phyloP scores from a whole-genome alignment of 2,113 vertebrate species.

The Colossoma macropomum region DNA sequence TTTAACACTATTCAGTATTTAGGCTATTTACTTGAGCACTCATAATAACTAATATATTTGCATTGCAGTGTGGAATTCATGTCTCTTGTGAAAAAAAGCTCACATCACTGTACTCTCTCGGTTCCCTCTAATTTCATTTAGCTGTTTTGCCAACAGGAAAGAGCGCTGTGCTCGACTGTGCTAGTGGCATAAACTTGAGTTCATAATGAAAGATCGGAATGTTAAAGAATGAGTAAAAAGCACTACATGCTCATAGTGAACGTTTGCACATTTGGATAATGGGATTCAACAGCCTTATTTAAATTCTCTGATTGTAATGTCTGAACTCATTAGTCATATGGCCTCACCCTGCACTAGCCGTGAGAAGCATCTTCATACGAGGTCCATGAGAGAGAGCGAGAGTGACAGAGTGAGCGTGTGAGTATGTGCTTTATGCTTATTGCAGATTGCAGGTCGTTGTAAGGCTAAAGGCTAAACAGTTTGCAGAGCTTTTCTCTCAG shows the following conservation, averaged over 20 bases:
- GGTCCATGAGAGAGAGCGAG: background rate
- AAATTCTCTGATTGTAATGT: background rate
- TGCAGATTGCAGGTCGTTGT: too few relatives aligned
- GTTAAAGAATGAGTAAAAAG: background rate
- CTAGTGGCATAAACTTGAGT: background rate
- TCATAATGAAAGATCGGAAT: background rate
- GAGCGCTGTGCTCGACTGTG: background rate
- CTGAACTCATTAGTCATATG: background rate
- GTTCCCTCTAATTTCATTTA: background rate
- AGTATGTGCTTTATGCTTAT: background rate
- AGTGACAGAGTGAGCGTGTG: background rate
- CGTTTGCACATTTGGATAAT: conserved; percentile 2
- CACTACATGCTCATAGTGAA: background rate
- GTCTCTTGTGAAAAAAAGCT: background rate
- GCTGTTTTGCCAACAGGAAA: background rate
- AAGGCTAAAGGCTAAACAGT: too few relatives aligned
- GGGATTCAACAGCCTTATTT: background rate
- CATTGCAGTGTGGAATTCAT: background rate
- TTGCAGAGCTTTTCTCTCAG: too few relatives aligned
- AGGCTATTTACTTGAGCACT: background rate
- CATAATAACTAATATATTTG: background rate
- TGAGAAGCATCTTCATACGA: background rate
- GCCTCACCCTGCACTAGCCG: background rate
- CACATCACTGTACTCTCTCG: background rate
- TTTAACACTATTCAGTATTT: background rate